Conservation (phyloP, 2,113 vertebrate species). For the Andinoacara biseriatus region DNA sequence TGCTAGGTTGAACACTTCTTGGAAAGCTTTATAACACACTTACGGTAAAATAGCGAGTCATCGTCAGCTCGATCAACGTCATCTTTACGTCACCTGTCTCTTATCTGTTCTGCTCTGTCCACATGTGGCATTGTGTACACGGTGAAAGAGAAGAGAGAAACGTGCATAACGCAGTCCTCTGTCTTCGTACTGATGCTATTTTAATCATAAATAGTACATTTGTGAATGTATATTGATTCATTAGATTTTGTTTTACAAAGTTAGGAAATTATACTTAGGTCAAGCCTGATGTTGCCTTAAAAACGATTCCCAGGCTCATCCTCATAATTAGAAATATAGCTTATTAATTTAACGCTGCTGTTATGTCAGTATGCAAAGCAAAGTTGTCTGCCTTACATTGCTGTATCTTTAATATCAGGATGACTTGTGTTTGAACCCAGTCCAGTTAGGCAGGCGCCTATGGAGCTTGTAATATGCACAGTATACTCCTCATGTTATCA, state of each 20-base stretch:
- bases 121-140: accelerated
- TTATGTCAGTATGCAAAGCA: neutral
- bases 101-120: neutral
- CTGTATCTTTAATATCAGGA: neutral
- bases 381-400: neutral
- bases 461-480: neutral
- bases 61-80: neutral
- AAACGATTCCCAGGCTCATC: neutral
- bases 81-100: neutral
- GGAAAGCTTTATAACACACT: neutral
- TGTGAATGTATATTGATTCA: neutral
- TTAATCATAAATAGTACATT: neutral
- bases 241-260: too few species aligned
- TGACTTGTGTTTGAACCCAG: neutral
- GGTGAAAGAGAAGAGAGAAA: neutral
- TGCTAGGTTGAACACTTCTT: neutral
- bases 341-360: neutral
- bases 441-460: neutral
- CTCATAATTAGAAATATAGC: too few species aligned
- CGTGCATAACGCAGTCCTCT: neutral
- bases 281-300: too few species aligned
- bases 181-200: neutral
- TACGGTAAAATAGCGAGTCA: neutral
- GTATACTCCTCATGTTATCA: neutral
- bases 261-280: too few species aligned